These are phyloP conservation scores for Mus spretus DNA, from an alignment of 2,797 vertebrate species.

Conservation along the genomic window DNA sequence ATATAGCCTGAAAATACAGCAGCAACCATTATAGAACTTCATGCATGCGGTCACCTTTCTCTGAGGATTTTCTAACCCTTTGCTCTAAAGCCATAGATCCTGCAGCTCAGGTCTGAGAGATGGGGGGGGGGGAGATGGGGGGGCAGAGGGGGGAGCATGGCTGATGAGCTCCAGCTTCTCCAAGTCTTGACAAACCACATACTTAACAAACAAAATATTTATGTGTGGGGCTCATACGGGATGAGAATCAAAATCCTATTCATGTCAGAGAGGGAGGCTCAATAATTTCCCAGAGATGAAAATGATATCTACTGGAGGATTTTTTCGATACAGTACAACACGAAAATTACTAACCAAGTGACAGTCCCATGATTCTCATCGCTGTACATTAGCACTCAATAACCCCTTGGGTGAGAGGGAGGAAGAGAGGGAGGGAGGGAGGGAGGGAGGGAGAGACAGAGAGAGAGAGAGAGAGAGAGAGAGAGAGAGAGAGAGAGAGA, in stretches of 20 bases:
- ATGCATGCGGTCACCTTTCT: no score
- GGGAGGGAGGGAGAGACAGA: no score
- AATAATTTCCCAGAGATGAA: not conserved
- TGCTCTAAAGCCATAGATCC: not conserved
- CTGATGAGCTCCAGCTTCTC: not conserved
- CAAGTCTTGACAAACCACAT: not conserved
- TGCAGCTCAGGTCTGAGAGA: not conserved
- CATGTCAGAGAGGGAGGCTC: not conserved
- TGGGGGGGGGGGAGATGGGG: not conserved
- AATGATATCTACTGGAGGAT: not conserved
- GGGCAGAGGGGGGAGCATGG: not conserved
- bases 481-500: not conserved
- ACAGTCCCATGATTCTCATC: not conserved
- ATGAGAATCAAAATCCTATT: not conserved
- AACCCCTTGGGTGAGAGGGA: not conserved
- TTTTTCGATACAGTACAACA: not conserved
- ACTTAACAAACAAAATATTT: not conserved
- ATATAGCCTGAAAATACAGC: not conserved
- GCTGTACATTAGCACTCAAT: slow-evolving; percentile 37
- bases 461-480: not conserved
- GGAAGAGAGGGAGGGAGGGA: no score
- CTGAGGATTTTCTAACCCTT: not conserved
- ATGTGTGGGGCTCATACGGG: not conserved
- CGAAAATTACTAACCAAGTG: slow-evolving; percentile 20
- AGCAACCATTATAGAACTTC: no score